These are phyloP conservation scores for Anas capensis DNA, from an alignment of 2,797 vertebrate species.

Conservation along the genomic window DNA sequence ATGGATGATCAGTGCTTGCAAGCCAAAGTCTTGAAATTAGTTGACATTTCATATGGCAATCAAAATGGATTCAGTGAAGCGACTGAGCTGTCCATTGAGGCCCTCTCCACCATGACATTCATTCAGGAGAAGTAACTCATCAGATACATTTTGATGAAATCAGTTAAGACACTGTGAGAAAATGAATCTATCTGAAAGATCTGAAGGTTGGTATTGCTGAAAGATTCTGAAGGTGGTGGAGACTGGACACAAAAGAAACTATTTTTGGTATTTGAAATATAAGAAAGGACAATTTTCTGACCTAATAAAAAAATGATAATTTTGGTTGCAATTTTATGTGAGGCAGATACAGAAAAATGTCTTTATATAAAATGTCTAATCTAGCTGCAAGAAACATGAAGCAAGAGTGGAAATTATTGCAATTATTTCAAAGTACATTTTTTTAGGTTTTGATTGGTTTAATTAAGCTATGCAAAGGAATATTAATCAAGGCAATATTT, in stretches of 20 bases:
- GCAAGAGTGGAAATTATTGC: not conserved
- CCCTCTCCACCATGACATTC: constrained; percentile 70
- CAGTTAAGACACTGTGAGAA: constrained; percentile 54
- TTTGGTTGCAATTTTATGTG: not conserved
- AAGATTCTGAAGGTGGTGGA: not conserved
- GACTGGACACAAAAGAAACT: not conserved
- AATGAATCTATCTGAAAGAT: constrained; percentile 36
- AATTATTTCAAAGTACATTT: not conserved
- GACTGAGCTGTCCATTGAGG: constrained; percentile 63
- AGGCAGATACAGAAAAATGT: not conserved
- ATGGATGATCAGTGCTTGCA: constrained; percentile 51
- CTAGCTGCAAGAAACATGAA: not conserved
- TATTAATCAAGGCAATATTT: not conserved
- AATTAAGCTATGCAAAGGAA: not conserved
- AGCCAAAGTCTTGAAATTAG: constrained; percentile 63
- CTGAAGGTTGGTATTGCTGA: not conserved
- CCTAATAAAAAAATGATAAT: not conserved
- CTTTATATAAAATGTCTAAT: not conserved
- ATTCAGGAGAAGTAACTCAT: constrained; percentile 55
- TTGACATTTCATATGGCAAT: constrained; percentile 65
- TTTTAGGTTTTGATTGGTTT: not conserved
- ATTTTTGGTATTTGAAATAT: not conserved
- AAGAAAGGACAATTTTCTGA: not conserved
- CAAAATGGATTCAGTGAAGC: constrained; percentile 71
- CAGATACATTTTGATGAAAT: constrained; percentile 56